phyloP scores from a whole-genome alignment of 2,888 invertebrate genomes.

The Heliconius hortense region DNA sequence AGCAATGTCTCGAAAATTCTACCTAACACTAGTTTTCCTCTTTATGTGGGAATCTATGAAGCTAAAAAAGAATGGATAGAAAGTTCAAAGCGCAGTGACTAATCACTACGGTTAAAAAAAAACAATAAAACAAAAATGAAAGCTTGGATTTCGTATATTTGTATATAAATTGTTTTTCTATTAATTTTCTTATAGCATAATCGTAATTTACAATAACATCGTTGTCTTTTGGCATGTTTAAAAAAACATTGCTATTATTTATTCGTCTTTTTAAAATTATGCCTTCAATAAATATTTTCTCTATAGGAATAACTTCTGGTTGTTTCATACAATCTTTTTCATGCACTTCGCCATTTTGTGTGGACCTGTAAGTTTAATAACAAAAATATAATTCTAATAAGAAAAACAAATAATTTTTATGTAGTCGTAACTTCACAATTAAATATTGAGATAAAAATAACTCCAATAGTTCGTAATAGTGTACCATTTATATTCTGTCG shows the following conservation, averaged over 20 bases:
- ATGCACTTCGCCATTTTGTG: not conserved
- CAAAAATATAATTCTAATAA: not conserved
- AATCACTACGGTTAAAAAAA: not conserved
- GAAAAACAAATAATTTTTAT: no score
- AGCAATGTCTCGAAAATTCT: no score
- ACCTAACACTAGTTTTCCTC: no score
- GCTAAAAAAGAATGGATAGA: not conserved
- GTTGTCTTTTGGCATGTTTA: constrained; percentile 32
- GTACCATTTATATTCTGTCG: no score
- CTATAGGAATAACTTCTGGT: constrained; percentile 8
- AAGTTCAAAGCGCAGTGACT: no score
- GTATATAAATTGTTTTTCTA: constrained; percentile 34
- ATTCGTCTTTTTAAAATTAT: constrained; percentile 12
- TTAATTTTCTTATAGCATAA: constrained; percentile 43
- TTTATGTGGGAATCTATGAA: not conserved
- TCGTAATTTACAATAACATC: constrained; percentile 45
- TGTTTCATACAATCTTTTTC: not conserved
- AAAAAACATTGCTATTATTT: constrained; percentile 24
- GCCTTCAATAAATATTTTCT: constrained; percentile 41
- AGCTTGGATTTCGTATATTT: constrained; percentile 44
- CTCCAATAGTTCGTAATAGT: no score
- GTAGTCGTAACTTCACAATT: no score
- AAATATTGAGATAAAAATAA: no score
- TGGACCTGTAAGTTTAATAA: constrained; percentile 34
- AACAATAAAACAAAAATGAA: constrained; percentile 38